These are phyloP conservation scores for Pelmatolapia mariae DNA, from an alignment of 2,113 vertebrate genomes.

Conservation along the genomic window DNA sequence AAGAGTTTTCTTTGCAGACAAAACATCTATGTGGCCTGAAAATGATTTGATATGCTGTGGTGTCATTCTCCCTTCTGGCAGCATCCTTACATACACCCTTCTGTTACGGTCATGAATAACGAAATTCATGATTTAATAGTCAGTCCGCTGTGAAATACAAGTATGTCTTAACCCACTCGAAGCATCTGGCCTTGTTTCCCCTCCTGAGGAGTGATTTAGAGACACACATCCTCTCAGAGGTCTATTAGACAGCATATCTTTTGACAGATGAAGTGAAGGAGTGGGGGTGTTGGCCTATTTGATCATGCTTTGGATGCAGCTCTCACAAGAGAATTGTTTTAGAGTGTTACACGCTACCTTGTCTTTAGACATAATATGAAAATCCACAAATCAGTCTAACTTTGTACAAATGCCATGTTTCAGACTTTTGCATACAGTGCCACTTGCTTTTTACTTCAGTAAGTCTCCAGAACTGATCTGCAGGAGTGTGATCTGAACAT, in stretches of 20 bases:
- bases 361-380: background rate
- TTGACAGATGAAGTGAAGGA: background rate
- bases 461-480: background rate
- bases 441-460: background rate
- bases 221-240: background rate
- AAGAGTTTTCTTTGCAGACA: background rate
- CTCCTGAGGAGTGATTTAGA: background rate
- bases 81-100: background rate
- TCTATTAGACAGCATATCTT: background rate
- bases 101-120: background rate
- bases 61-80: background rate
- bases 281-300: background rate
- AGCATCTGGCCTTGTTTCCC: background rate
- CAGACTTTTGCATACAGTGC: background rate
- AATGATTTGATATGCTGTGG: background rate
- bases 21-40: background rate
- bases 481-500: background rate
- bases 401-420: background rate
- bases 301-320: background rate
- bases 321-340: background rate
- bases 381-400: background rate
- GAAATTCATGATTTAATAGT: background rate
- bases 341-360: background rate
- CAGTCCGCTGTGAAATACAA: background rate
- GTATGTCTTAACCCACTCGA: background rate